phyloP scores from a whole-genome alignment of 2,888 invertebrate genomes.

The Andrena bucephala region DNA sequence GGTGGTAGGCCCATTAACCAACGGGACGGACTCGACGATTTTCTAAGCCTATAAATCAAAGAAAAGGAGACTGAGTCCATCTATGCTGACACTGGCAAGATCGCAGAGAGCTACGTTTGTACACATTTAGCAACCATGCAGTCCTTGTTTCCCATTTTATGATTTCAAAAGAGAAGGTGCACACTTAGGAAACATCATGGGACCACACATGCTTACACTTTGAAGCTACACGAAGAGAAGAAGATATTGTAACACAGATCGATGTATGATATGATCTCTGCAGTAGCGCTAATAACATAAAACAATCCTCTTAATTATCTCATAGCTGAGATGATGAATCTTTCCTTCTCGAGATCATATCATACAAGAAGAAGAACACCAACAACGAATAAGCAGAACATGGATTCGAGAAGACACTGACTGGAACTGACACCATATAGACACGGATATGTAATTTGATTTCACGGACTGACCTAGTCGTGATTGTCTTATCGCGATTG shows the following conservation, averaged over 20 bases:
- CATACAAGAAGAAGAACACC: constrained; percentile 1
- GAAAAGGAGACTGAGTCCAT: neutral
- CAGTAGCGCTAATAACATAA: neutral
- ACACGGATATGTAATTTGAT: constrained; percentile 59
- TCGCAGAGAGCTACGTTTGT: neutral
- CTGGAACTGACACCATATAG: constrained; percentile 43
- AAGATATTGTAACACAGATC: neutral
- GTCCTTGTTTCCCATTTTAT: neutral
- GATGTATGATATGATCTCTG: constrained; percentile 8
- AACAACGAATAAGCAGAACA: constrained; percentile 41
- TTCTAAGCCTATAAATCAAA: constrained; percentile 87
- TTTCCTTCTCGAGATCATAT: neutral
- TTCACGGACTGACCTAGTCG: constrained; percentile 77
- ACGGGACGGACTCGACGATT: constrained; percentile 89
- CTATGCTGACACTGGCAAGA: neutral
- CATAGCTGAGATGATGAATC: neutral
- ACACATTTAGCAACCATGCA: constrained; percentile 40
- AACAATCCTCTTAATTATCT: neutral
- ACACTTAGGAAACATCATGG: constrained; percentile 12
- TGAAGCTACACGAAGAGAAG: neutral
- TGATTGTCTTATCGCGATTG: constrained; percentile 71
- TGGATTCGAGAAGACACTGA: constrained; percentile 26
- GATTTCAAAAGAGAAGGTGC: neutral
- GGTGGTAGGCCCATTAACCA: constrained; percentile 87
- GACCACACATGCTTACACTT: constrained; percentile 22